These are phyloP conservation scores for Sternarchorhynchus goeldii DNA, from an alignment of 2,797 vertebrate species.

Conservation along the genomic window DNA sequence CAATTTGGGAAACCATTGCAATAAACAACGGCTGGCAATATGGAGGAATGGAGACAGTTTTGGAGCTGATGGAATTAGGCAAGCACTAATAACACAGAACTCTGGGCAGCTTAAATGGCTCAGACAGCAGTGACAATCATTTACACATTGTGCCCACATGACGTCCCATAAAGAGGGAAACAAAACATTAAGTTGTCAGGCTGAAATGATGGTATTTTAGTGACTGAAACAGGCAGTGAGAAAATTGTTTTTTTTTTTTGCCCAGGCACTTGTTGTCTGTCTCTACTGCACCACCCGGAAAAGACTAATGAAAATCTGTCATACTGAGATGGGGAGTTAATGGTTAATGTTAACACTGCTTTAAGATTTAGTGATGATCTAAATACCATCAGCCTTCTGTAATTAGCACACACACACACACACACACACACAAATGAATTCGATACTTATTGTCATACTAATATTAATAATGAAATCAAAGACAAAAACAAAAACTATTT, in stretches of 20 bases:
- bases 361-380: slow-evolving; percentile 20
- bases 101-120: slow-evolving; percentile 69
- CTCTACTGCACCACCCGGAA: slow-evolving; percentile 62
- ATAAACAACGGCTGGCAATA: slow-evolving; percentile 73
- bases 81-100: slow-evolving; percentile 68
- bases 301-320: slow-evolving; percentile 62
- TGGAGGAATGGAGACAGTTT: slow-evolving; percentile 66
- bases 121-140: slow-evolving; percentile 71
- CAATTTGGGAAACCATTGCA: slow-evolving; percentile 68
- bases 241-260: slow-evolving; percentile 59
- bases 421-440: background rate
- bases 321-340: slow-evolving; percentile 60
- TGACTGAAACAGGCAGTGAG: slow-evolving; percentile 62
- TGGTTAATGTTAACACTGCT: slow-evolving; percentile 26
- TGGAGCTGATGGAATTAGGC: slow-evolving; percentile 70
- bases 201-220: slow-evolving; percentile 72
- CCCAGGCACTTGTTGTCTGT: slow-evolving; percentile 56
- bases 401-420: background rate
- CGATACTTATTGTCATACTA: background rate
- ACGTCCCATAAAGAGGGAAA: slow-evolving; percentile 72
- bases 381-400: slow-evolving; percentile 1
- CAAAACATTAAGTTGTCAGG: slow-evolving; percentile 68
- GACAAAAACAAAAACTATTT: background rate
- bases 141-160: slow-evolving; percentile 71
- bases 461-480: background rate